Base-by-base conservation (phyloP, 2,113 vertebrate genomes). In the Acrocephalus arundinaceus region DNA sequence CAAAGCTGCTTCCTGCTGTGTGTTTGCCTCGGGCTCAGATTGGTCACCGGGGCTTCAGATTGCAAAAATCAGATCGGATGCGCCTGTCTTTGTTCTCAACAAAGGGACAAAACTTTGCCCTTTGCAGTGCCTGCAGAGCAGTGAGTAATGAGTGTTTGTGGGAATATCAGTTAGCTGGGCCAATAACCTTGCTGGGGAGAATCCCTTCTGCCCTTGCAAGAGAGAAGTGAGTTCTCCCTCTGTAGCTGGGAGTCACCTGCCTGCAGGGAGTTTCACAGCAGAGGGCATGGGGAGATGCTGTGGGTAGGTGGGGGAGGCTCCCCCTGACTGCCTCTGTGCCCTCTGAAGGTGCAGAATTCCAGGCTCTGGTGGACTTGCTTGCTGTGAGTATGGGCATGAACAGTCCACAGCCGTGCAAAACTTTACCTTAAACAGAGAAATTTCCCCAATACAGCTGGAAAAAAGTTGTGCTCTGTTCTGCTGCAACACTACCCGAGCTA, bases 141-240 rank as follows among this genome's bases (percentile, higher is more conserved):
- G 73, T 15, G 4, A 82, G 85, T 80, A 95, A 92, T 70, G 83
- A 91, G 89, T 94, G 80, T 94, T 94, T 85, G 65, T 75, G 55
- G 85, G 59, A 82, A 68, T 80, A 54, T 52, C 0, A 4, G 58
- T 33, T 55, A 77, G 68, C 71, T 87, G 85, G 61, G 91, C 46
- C 81, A 79, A 92, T 27, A 90, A 94, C 87, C 93, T 97, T 92
- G 92, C 89, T 67, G 85, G 85, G 63, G 87, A 96, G 90, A 95
- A 96, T 82, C 79, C 76, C 30, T 94, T 59, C 54, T 89, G 89
- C 63, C 83, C 84, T 96, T 94, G 92, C 33, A 54, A 81, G 63
- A 23, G 27, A 75, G 39, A 22, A 59, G 21, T 22, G n/a, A 82
- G 72, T 22, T 22, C 61, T 78, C 46, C 31, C n/a, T 35, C 30